phyloP scores from a whole-genome alignment of 1,140 invertebrate genomes.

The Drosophila subpulchrella region DNA sequence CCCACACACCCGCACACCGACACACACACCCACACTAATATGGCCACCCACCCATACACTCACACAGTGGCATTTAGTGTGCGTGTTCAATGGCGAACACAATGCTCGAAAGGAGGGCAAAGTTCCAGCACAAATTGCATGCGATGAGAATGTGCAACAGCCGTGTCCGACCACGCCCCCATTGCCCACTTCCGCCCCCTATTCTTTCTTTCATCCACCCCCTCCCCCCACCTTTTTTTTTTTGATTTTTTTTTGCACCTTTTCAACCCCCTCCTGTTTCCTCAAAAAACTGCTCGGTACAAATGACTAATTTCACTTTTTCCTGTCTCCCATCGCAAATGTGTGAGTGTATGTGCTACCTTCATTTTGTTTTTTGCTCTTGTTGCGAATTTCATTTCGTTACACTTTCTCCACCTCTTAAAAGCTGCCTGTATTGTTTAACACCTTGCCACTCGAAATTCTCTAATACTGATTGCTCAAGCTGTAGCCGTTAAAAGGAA shows the following conservation, averaged over 20 bases:
- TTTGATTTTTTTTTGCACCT: slow-evolving; percentile 4
- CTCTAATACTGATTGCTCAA: slow-evolving; percentile 60
- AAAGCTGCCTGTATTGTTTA: slow-evolving; percentile 49
- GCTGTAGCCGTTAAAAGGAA: slow-evolving; percentile 8
- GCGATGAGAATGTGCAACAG: slow-evolving; percentile 77
- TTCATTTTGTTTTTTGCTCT: slow-evolving; percentile 26
- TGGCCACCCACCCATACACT: slow-evolving; percentile 4
- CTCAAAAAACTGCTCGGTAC: slow-evolving; percentile 39
- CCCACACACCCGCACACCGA: slow-evolving; percentile 9
- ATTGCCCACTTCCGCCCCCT: slow-evolving; percentile 4
- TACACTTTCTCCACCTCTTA: slow-evolving; percentile 39
- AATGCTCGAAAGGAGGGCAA: slow-evolving; percentile 51
- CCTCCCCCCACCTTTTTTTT: background rate
- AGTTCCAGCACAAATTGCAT: slow-evolving; percentile 65
- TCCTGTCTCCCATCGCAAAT: slow-evolving; percentile 17
- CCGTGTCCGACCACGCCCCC: slow-evolving; percentile 43
- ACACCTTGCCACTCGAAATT: slow-evolving; percentile 62
- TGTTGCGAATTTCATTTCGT: slow-evolving; percentile 56
- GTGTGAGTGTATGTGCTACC: slow-evolving; percentile 21
- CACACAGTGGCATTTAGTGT: slow-evolving; percentile 48
- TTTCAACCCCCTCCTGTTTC: background rate
- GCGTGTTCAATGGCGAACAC: slow-evolving; percentile 79
- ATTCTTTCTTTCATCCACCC: background rate
- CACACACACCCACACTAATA: background rate
- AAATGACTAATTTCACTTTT: slow-evolving; percentile 78